These are phyloP conservation scores for Epicauta chinensis DNA, from an alignment of 1,140 invertebrate genomes.

Conservation along the genomic window DNA sequence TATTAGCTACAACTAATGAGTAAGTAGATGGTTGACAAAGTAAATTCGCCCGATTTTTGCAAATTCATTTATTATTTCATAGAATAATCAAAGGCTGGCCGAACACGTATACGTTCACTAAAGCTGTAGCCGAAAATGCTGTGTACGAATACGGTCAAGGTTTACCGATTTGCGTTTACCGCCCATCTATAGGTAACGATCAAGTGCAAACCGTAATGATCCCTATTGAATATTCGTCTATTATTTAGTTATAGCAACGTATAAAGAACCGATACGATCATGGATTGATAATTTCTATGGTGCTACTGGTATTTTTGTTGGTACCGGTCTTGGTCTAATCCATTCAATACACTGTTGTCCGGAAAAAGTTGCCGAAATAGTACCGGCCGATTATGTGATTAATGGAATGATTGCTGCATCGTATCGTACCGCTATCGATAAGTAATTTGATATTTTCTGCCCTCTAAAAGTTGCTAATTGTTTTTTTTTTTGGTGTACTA, in stretches of 20 bases:
- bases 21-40: too few species aligned
- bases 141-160: constrained; percentile 43
- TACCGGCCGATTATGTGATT: constrained; percentile 64
- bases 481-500: neutral
- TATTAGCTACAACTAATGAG: constrained; percentile 60
- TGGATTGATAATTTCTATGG: constrained; percentile 77
- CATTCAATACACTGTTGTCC: constrained; percentile 50
- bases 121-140: constrained; percentile 55
- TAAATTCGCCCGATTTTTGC: too few species aligned
- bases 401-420: constrained; percentile 61
- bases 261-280: constrained; percentile 49
- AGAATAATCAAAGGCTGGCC: constrained; percentile 51
- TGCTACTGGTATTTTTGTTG: constrained; percentile 53
- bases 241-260: constrained; percentile 47
- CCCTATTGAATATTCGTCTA: neutral
- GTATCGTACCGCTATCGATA: constrained; percentile 50
- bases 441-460: constrained; percentile 17
- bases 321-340: constrained; percentile 56
- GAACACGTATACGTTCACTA: constrained; percentile 60
- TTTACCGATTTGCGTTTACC: constrained; percentile 61
- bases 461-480: too few species aligned
- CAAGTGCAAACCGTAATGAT: neutral
- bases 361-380: constrained; percentile 53
- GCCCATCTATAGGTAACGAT: constrained; percentile 60
- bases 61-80: too few species aligned